Evolutionary conservation across 2,888 invertebrate genomes (phyloP).

Genomic region (Melitaea athalia): DNA sequence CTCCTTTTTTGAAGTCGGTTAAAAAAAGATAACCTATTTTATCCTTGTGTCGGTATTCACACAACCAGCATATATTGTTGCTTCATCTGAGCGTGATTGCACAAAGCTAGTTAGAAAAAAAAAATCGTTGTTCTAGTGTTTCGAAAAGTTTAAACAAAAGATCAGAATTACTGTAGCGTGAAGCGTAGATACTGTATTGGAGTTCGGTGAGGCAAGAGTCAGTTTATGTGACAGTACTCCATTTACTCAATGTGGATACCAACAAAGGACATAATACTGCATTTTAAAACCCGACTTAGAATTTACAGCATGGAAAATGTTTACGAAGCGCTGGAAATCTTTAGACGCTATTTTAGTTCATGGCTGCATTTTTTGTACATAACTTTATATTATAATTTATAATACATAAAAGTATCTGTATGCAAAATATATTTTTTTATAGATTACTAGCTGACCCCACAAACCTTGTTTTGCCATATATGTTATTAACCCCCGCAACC

Average conservation of each 20-base stretch:
- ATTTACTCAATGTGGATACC: conserved; percentile 12
- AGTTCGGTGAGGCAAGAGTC: conserved; percentile 20
- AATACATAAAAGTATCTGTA: no score
- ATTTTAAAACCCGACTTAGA: conserved; percentile 3
- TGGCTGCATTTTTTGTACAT: background rate
- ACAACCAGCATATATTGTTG: conserved; percentile 18
- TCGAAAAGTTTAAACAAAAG: conserved; percentile 39
- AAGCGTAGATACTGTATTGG: conserved; percentile 37
- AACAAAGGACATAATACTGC: conserved; percentile 6
- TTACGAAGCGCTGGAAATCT: conserved; percentile 1
- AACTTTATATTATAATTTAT: no score
- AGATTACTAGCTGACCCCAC: no score
- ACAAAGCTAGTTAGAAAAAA: conserved; percentile 26
- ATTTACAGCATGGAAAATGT: conserved; percentile 3
- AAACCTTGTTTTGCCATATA: no score
- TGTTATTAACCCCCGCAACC: no score
- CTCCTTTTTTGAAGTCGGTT: no score
- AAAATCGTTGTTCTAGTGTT: conserved; percentile 22
- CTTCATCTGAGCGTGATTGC: conserved; percentile 28
- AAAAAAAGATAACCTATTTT: background rate
- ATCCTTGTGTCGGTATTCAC: background rate
- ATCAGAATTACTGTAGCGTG: conserved; percentile 35
- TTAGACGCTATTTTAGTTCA: background rate
- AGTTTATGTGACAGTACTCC: conserved; percentile 23
- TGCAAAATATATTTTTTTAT: no score